Percentiles rank a stretch among this genome's conserved stretches.
Conservation (phyloP, 2,888 invertebrate genomes). For the Drosophila picticornis region DNA sequence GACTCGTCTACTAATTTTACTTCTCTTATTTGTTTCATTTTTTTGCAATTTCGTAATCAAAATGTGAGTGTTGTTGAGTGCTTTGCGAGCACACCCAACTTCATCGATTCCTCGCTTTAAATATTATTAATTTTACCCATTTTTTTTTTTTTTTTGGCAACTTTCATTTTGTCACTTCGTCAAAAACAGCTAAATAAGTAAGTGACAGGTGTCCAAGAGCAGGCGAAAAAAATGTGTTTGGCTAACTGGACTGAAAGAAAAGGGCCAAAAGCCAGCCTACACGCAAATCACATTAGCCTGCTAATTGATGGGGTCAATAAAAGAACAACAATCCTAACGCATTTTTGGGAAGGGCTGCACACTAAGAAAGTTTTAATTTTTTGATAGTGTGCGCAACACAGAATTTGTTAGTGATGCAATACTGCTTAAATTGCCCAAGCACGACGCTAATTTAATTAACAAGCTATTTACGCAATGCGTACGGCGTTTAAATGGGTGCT, state of each 20-base stretch:
- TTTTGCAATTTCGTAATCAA: conserved; percentile 54
- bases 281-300: conserved; percentile 60
- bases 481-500: conserved; percentile 17
- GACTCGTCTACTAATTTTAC: conserved; percentile 44
- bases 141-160: conserved; percentile 48
- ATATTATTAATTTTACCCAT: conserved; percentile 33
- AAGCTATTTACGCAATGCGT: conserved; percentile 26
- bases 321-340: conserved; percentile 10
- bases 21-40: conserved; percentile 33
- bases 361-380: conserved; percentile 67
- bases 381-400: conserved; percentile 19
- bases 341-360: conserved; percentile 31
- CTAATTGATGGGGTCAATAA: conserved; percentile 61
- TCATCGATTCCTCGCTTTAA: conserved; percentile 29
- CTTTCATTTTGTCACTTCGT: conserved; percentile 70
- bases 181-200: conserved; percentile 22
- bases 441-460: conserved; percentile 46
- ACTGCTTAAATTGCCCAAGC: conserved; percentile 36
- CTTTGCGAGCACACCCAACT: conserved; percentile 39
- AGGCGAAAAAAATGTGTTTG: conserved; percentile 14
- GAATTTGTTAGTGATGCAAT: conserved; percentile 65
- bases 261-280: conserved; percentile 24
- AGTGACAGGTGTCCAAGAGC: conserved; percentile 39
- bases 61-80: conserved; percentile 43
- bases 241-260: conserved; percentile 32